Evolutionary conservation across 2,113 vertebrate species (phyloP), one percentile per base, ranked within the genome.

Genomic region (Furnarius figulus): DNA sequence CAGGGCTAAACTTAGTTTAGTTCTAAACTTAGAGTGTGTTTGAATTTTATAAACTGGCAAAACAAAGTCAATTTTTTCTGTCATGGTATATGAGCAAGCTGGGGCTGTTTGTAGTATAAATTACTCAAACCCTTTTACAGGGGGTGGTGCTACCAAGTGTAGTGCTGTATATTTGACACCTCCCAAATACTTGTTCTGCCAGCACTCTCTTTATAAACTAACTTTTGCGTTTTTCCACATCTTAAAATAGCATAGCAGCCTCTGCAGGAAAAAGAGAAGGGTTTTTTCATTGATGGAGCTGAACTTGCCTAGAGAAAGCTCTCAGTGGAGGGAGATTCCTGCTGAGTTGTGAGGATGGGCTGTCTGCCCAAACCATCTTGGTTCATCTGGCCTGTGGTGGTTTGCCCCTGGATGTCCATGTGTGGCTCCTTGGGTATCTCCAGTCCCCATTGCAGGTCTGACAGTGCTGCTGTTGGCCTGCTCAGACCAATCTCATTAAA

Each of bases 141-240:
- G 73, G 77, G 96, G 68, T 89, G 85, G 75, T 96, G 92, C 83
- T 96, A 68, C 62, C 33, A 67, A 97, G 89, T 12, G 40, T 58
- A 73, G 72, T 49, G 47, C 50, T 97, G 95, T 76, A 71, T 96
- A 87, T 96, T 95, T 96, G 94, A 75, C 96, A 96, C 76, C 90
- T 85, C 47, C n/a, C 71, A 91, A 93, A 73, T 31, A 10, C 27
- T 66, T 72, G 61, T 61, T 47, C 63, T 72, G 46, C 8, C 49
- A 89, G 33, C 19, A 27, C 10, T 85, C 25, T 44, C 49, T 35
- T 81, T 91, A 89, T 20, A 76, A 78, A 59, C 47, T 81, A 88
- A 14, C 31, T 73, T 92, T 83, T 91, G 14, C 9, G 7, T 93
- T 88, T 94, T 50, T 85, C 85, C 42, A 10, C 62, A 24, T 80